phyloP scores from a whole-genome alignment of 2,797 vertebrate genomes.

The Setipinna tenuifilis region DNA sequence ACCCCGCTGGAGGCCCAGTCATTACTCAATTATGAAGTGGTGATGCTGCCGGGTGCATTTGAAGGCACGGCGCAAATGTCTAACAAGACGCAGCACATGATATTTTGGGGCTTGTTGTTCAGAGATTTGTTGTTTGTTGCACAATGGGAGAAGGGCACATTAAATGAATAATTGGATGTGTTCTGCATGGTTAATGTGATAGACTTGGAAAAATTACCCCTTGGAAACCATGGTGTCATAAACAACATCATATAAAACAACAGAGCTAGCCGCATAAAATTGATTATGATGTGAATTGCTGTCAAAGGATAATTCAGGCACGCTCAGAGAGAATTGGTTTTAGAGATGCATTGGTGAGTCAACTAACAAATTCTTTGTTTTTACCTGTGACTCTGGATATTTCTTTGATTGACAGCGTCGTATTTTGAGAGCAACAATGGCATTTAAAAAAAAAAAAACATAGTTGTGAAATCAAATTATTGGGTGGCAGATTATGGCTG shows the following conservation, averaged over 20 bases:
- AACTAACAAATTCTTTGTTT: background rate
- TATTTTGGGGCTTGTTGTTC: background rate
- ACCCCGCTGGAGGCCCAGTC: background rate
- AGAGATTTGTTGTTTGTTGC: conserved; percentile 1
- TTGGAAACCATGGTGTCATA: background rate
- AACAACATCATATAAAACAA: conserved; percentile 4
- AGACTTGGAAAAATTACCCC: background rate
- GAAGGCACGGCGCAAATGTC: background rate
- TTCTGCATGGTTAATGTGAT: conserved; percentile 5
- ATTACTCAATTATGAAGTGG: conserved; percentile 13
- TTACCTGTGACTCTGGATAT: background rate
- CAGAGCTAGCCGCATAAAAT: background rate
- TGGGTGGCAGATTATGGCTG: conserved; percentile 67
- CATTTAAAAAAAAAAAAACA: conserved; percentile 58
- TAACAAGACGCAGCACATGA: background rate
- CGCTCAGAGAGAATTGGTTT: background rate
- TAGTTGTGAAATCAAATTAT: conserved; percentile 63
- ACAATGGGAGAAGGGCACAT: background rate
- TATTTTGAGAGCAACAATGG: conserved; percentile 58
- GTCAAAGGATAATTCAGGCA: background rate
- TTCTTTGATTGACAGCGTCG: conserved; percentile 31
- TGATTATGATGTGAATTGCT: background rate
- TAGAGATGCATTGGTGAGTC: background rate
- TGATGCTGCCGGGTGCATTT: background rate
- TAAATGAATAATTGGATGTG: conserved; percentile 25